phyloP scores from a whole-genome alignment of 2,113 vertebrate species.

The Mirounga angustirostris region DNA sequence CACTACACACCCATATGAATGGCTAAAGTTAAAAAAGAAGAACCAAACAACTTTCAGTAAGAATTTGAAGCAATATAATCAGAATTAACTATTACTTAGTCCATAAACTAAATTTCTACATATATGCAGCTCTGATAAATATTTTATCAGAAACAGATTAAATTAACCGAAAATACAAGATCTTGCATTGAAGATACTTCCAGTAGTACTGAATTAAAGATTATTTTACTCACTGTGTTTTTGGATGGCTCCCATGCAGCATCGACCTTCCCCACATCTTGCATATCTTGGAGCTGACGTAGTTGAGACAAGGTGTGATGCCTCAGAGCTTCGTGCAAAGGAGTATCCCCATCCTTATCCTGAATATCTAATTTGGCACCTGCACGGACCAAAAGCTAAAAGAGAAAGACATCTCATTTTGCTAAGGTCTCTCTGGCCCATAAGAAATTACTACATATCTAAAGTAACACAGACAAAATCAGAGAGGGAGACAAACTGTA shows the following conservation, averaged over 20 bases:
- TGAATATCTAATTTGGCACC: constrained; percentile 99
- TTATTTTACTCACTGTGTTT: constrained; percentile 94
- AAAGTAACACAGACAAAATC: not conserved
- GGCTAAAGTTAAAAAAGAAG: constrained; percentile 20
- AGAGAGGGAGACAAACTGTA: not conserved
- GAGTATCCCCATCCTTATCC: constrained; percentile 99
- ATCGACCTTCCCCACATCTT: constrained; percentile 99
- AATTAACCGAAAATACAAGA: not conserved
- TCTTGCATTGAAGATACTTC: not conserved
- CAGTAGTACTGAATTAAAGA: constrained; percentile 62
- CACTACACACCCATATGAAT: not conserved
- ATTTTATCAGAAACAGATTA: constrained; percentile 50
- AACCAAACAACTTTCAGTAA: constrained; percentile 18
- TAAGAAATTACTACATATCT: not conserved
- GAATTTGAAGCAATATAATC: not conserved
- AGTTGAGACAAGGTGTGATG: constrained; percentile 99
- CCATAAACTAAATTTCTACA: constrained; percentile 19
- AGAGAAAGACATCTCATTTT: constrained; percentile 41
- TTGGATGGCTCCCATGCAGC: constrained; percentile 98
- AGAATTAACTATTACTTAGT: not conserved
- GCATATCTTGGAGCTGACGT: constrained; percentile 99
- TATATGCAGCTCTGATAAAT: not conserved
- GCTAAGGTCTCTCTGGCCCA: not conserved
- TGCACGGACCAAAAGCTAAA: constrained; percentile 96
- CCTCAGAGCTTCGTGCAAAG: constrained; percentile 97